Evolutionary conservation across 2,888 invertebrate species (phyloP).

Genomic region (Thyatira batis): DNA sequence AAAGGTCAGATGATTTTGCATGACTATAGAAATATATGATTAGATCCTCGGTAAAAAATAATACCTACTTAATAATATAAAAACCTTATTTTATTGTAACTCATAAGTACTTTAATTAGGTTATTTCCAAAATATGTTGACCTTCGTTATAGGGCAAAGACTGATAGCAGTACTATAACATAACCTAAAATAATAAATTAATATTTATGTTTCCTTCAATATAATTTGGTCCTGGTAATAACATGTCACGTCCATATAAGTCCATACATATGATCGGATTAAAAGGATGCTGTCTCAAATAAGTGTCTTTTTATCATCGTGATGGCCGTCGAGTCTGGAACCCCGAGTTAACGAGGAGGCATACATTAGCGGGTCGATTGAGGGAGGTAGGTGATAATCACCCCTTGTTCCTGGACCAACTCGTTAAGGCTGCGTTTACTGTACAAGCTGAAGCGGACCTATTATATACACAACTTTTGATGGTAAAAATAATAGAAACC

Average conservation of each 20-base stretch:
- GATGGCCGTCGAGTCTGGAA: constrained; percentile 14
- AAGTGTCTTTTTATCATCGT: neutral
- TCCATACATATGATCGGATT: neutral
- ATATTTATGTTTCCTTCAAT: too few relatives aligned
- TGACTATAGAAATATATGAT: constrained; percentile 32
- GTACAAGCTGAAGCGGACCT: constrained; percentile 8
- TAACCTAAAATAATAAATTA: too few relatives aligned
- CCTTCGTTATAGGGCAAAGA: too few relatives aligned
- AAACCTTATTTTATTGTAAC: too few relatives aligned
- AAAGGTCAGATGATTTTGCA: constrained; percentile 52
- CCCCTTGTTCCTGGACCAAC: constrained; percentile 37
- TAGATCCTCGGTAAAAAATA: constrained; percentile 10
- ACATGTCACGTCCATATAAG: neutral
- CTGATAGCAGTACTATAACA: too few relatives aligned
- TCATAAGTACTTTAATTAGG: too few relatives aligned
- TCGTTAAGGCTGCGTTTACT: constrained; percentile 27
- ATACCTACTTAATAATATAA: neutral
- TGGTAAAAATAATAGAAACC: too few relatives aligned
- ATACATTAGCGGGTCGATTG: constrained; percentile 44
- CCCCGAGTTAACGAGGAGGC: constrained; percentile 45
- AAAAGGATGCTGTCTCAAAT: neutral
- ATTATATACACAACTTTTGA: neutral
- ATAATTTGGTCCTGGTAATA: neutral
- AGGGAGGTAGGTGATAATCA: constrained; percentile 65
- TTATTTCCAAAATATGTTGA: too few relatives aligned